A percentile compares a stretch with the other conserved stretches of the same genome.
Conservation (phyloP, 1,140 invertebrate species). For the Phymastichus coffea region DNA sequence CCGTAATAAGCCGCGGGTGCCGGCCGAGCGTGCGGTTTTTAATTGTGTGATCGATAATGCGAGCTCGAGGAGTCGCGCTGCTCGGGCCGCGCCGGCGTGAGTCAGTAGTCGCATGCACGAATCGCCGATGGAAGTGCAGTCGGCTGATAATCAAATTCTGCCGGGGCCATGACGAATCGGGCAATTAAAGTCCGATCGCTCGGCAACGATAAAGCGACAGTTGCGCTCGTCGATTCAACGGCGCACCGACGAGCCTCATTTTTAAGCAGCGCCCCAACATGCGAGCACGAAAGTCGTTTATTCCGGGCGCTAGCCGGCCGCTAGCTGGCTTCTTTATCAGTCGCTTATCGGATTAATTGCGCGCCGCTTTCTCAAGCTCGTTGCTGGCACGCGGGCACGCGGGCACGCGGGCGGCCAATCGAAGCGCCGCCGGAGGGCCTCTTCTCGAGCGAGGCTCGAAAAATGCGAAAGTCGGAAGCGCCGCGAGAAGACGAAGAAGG, state of each 20-base stretch:
- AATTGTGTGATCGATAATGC: conserved; percentile 50
- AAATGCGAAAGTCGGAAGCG: no score
- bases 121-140: conserved; percentile 20
- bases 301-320: no score
- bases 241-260: conserved; percentile 7
- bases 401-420: no score
- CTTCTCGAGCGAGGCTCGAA: no score
- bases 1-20: neutral
- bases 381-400: no score
- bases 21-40: conserved; percentile 34
- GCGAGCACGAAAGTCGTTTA: conserved; percentile 12
- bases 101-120: conserved; percentile 50
- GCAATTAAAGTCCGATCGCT: conserved; percentile 56
- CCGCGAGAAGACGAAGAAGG: no score
- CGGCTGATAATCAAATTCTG: conserved; percentile 55
- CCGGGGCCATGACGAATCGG: conserved; percentile 54
- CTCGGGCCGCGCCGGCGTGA: conserved; percentile 45
- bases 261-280: neutral
- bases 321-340: conserved; percentile 1
- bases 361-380: neutral
- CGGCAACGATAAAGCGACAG: conserved; percentile 48
- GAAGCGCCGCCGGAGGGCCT: no score
- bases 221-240: conserved; percentile 45
- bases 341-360: conserved; percentile 17
- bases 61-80: conserved; percentile 15